A percentile compares a stretch with the other conserved stretches of the same genome.
These are phyloP conservation scores for Ditylenchus weischeri DNA, from an alignment of 2,888 invertebrate species.

Conservation along the genomic window DNA sequence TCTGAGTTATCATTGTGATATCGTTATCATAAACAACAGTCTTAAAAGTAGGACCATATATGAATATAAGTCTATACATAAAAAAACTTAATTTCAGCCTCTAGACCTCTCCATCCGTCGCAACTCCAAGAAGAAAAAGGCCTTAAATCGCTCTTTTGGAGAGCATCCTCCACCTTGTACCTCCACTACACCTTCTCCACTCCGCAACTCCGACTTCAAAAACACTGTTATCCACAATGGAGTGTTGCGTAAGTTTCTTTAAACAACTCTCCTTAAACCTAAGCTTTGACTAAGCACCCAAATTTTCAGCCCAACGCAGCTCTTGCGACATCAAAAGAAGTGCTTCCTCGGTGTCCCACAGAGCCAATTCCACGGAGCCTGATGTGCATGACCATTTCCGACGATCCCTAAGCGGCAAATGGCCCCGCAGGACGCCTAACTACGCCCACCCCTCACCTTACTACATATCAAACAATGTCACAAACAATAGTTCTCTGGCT, in stretches of 20 bases:
- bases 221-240: background rate
- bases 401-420: background rate
- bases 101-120: conserved; percentile 1
- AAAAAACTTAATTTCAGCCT: background rate
- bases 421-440: conserved; percentile 1
- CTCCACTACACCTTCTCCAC: conserved; percentile 1
- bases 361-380: background rate
- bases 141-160: background rate
- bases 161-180: conserved; percentile 1
- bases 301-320: too few species aligned
- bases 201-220: background rate
- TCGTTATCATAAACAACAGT: too few species aligned
- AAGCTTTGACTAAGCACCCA: too few species aligned
- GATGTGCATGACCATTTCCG: conserved; percentile 4
- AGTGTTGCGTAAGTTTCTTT: background rate
- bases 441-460: background rate
- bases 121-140: conserved; percentile 5
- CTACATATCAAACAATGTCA: background rate
- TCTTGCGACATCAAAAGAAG: background rate
- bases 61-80: too few species aligned
- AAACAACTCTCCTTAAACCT: too few species aligned
- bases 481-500: background rate
- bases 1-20: too few species aligned
- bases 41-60: too few species aligned
- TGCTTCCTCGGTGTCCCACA: background rate